Conservation (phyloP, 1,140 invertebrate genomes). For the Geopemphigus sp. region DNA sequence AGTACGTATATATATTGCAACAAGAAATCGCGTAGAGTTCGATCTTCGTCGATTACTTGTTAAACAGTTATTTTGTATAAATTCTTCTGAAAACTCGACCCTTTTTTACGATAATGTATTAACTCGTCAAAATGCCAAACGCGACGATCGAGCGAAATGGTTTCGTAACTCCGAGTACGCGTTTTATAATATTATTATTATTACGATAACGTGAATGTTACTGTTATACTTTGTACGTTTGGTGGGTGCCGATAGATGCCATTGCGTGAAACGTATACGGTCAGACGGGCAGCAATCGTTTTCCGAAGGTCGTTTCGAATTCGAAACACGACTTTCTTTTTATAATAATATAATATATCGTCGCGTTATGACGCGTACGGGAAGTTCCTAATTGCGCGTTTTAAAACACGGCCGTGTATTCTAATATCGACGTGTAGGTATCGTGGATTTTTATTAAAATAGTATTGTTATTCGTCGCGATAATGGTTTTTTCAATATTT, state of each 20-base stretch:
- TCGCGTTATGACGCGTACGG: background rate
- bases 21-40: too few relatives aligned
- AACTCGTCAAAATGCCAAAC: background rate
- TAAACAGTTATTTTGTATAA: too few relatives aligned
- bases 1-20: too few relatives aligned
- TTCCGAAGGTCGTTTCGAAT: slow-evolving; percentile 18
- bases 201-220: too few relatives aligned
- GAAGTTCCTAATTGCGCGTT: background rate
- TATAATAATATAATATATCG: slow-evolving; percentile 1
- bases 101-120: too few relatives aligned
- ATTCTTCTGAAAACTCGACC: too few relatives aligned
- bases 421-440: background rate
- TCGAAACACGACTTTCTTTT: slow-evolving; percentile 24
- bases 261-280: background rate
- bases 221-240: too few relatives aligned
- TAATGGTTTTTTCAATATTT: background rate
- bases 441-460: background rate
- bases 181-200: background rate
- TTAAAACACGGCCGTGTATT: background rate
- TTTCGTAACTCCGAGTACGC: background rate
- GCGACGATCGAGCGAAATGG: background rate
- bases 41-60: too few relatives aligned
- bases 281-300: background rate
- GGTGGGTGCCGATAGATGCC: too few relatives aligned
- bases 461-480: background rate